Conservation (phyloP, 2,797 vertebrate genomes). For the Siniperca undulata region DNA sequence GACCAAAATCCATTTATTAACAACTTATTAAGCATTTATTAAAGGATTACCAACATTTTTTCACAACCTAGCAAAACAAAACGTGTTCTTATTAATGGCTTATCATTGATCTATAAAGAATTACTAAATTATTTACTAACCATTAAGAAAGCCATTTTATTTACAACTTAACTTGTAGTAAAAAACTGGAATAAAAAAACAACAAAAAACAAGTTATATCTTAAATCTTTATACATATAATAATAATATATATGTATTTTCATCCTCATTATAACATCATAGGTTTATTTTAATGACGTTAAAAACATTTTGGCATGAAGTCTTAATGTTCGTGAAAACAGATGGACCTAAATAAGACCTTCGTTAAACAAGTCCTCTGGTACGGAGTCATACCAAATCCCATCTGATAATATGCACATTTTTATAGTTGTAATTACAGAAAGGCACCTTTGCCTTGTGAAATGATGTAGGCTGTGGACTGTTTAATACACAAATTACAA, state of each 20-base stretch:
- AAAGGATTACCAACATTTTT: neutral
- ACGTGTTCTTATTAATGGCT: neutral
- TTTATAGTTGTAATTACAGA: constrained; percentile 24
- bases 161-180: too few species aligned
- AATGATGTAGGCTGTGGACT: constrained; percentile 5
- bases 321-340: neutral
- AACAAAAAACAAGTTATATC: too few species aligned
- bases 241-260: too few species aligned
- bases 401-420: neutral
- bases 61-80: neutral
- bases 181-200: too few species aligned
- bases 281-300: neutral
- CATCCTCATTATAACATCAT: neutral
- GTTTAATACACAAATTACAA: constrained; percentile 33
- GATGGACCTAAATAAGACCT: neutral
- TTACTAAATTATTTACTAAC: too few species aligned
- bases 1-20: neutral
- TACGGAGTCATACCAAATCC: neutral
- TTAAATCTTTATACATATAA: too few species aligned
- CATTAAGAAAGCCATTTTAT: too few species aligned
- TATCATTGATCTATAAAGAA: too few species aligned
- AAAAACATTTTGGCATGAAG: neutral
- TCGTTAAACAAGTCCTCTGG: neutral
- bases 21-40: neutral
- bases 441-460: constrained; percentile 17